Percentiles rank a stretch among this genome's conserved stretches.
Conservation (phyloP, 1,140 invertebrate genomes). For the Caerostris extrusa region DNA sequence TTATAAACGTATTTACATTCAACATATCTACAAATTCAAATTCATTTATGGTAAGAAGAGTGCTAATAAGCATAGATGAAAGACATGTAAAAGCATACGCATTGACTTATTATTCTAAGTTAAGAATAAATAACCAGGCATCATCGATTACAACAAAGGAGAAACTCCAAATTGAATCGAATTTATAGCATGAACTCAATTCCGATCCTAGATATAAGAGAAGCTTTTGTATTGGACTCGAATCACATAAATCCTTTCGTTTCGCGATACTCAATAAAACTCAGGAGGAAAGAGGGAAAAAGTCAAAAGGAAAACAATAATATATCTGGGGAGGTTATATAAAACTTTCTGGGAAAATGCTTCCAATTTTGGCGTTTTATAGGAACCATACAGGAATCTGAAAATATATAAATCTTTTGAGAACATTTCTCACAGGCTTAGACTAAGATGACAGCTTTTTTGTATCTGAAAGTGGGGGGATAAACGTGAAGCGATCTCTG, state of each 20-base stretch:
- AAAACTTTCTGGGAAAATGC: constrained; percentile 19
- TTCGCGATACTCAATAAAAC: not conserved
- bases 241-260: not conserved
- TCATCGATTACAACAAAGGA: too few relatives aligned
- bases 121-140: too few relatives aligned
- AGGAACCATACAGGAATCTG: constrained; percentile 10
- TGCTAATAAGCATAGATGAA: too few relatives aligned
- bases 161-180: too few relatives aligned
- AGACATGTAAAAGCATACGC: too few relatives aligned
- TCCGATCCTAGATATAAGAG: too few relatives aligned
- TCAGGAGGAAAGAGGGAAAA: not conserved
- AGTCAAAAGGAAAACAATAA: not conserved
- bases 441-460: constrained; percentile 27
- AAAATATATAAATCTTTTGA: constrained; percentile 25
- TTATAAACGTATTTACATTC: too few relatives aligned
- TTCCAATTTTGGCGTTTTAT: constrained; percentile 35
- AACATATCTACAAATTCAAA: too few relatives aligned
- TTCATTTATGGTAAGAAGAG: too few relatives aligned
- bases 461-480: constrained; percentile 15
- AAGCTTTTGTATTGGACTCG: too few relatives aligned
- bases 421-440: constrained; percentile 42
- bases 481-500: not conserved
- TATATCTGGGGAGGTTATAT: not conserved
- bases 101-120: too few relatives aligned
- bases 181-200: too few relatives aligned